These are phyloP conservation scores for Euclidia mi DNA, from an alignment of 2,888 invertebrate genomes.

Conservation along the genomic window DNA sequence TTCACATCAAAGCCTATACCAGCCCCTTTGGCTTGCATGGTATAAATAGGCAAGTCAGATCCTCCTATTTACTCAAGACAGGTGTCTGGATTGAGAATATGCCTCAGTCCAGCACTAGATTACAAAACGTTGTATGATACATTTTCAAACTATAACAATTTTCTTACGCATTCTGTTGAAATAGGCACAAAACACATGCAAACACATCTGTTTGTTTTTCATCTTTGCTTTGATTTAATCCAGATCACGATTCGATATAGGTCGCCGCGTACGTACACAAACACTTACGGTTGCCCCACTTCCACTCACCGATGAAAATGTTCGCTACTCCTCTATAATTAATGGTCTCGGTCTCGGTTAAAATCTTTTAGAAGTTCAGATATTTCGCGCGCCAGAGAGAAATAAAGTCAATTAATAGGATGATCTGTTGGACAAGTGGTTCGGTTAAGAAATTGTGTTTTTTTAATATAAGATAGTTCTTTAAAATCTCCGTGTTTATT, in stretches of 20 bases:
- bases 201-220: constrained; percentile 18
- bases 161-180: no score
- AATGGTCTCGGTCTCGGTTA: constrained; percentile 27
- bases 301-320: constrained; percentile 51
- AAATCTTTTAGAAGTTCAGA: constrained; percentile 21
- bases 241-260: constrained; percentile 66
- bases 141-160: no score
- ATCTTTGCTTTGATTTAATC: constrained; percentile 68
- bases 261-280: constrained; percentile 70
- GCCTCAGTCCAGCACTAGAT: no score
- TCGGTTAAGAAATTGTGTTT: neutral
- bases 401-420: constrained; percentile 24
- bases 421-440: constrained; percentile 1
- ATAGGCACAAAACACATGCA: neutral
- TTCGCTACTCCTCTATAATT: constrained; percentile 40
- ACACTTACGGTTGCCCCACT: constrained; percentile 67
- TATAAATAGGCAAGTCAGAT: no score
- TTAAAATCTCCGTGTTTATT: no score
- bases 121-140: no score
- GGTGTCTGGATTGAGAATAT: no score
- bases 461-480: no score
- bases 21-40: no score
- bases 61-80: no score
- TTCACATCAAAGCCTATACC: no score
- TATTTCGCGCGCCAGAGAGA: constrained; percentile 19